Evolutionary conservation across 2,797 vertebrate genomes (phyloP), one percentile per base, ranked within the genome.

Genomic region (Pogoniulus pusillus): DNA sequence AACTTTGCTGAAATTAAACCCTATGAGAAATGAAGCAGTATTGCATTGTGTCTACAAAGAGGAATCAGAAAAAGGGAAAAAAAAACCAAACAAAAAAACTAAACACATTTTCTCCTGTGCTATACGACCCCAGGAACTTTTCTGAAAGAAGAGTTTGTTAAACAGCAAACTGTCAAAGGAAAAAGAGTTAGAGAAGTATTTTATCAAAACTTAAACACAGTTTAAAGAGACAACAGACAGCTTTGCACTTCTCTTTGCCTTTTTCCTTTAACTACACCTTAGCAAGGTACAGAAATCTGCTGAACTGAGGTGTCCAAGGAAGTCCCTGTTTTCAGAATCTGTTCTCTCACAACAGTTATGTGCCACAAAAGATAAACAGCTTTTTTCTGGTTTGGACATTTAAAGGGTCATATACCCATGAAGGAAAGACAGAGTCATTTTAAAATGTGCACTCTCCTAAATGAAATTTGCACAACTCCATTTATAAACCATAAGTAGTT

Each of bases 1-100:
- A 97, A 96, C 93, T 95, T 97, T 97, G 91, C 93, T 90, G 90
- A 97, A 97, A 97, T 93, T 78, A 95, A 95, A 92, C 90, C 90
- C 77, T 75, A 91, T 84, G 71, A 89, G 75, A 88, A 92, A 88
- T 16, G 74, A 96, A 95, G 73, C 72, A 77, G 54, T 92, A 59
- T 85, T 93, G 87, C 82, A 91, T 90, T 92, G 72, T 76, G 43
- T 82, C 75, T 89, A 90, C 69, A 89, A 85, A 75, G 10, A 78
- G 47, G 69, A 81, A 94, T 82, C 70, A 90, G 63, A 68, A 87
- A 93, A 92, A 77, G n/a, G n/a, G 68, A 43, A 76, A 66, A 90
- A 69, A 91, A 91, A 81, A 41, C 16, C 41, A 41, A 41, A 4
- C 16, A 90, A 81, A 30, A 63, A 35, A 26, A 85, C 58, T 71